These are phyloP conservation scores for Platyrinchus mystaceus DNA, from an alignment of 2,797 vertebrate genomes.

Conservation along the genomic window DNA sequence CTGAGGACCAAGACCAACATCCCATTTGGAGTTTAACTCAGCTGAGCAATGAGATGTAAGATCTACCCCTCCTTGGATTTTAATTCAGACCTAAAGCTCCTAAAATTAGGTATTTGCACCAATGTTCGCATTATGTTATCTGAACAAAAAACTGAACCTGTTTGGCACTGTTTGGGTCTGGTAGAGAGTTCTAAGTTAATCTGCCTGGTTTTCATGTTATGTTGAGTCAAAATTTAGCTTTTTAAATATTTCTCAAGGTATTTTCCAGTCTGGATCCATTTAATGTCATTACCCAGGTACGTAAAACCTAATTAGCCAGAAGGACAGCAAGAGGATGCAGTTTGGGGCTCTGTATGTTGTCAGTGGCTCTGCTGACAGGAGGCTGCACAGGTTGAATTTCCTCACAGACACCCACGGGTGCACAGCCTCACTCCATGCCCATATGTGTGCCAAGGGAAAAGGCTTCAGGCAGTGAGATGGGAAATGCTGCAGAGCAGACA, in stretches of 20 bases:
- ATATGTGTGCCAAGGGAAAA: background rate
- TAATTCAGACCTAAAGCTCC: background rate
- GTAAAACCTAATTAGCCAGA: background rate
- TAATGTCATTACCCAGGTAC: background rate
- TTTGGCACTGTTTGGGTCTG: background rate
- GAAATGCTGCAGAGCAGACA: background rate
- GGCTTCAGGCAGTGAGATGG: background rate
- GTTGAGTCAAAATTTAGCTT: background rate
- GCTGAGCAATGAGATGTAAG: background rate
- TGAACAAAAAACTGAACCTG: background rate
- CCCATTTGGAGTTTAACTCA: background rate
- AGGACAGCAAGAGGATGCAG: background rate
- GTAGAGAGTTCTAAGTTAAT: background rate
- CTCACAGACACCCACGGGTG: fast-evolving
- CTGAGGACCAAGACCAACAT: background rate
- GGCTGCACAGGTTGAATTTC: background rate
- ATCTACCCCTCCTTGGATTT: background rate
- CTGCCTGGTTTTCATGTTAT: fast-evolving
- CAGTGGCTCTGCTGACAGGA: background rate
- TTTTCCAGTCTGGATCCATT: background rate
- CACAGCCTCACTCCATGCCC: fast-evolving
- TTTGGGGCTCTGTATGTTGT: background rate
- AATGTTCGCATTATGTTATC: background rate
- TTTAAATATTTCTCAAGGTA: background rate
- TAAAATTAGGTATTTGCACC: background rate